Conservation (phyloP, 2,113 vertebrate species). For the Vulpes vulpes region DNA sequence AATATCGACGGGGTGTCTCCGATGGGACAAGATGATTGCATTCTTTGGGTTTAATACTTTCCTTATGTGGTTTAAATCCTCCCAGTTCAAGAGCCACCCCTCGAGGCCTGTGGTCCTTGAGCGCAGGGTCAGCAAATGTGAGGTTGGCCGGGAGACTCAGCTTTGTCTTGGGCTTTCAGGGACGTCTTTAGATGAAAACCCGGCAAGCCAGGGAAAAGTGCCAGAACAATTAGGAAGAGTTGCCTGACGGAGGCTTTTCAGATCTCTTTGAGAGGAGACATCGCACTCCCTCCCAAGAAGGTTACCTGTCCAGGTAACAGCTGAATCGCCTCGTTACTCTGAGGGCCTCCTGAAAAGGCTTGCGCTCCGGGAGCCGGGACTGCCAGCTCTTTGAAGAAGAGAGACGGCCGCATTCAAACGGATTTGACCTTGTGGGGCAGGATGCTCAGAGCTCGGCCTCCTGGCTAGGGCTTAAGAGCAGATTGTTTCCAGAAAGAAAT, state of each 20-base stretch:
- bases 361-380: not conserved
- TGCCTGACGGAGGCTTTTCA: not conserved
- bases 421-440: constrained; percentile 43
- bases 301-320: not conserved
- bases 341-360: not conserved
- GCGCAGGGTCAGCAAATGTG: not conserved
- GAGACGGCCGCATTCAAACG: not conserved
- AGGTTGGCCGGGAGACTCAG: not conserved
- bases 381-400: constrained; percentile 49
- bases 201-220: not conserved
- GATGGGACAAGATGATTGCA: not conserved
- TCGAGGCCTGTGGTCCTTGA: not conserved
- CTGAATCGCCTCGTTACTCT: not conserved
- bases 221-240: not conserved
- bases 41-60: not conserved
- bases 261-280: not conserved
- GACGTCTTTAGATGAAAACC: not conserved
- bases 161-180: not conserved
- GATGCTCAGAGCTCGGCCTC: not conserved
- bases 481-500: constrained; percentile 16
- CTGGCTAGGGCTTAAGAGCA: constrained; percentile 10
- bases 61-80: not conserved
- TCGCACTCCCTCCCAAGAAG: not conserved
- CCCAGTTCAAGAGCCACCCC: not conserved
- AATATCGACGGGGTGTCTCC: not conserved